phyloP scores from a whole-genome alignment of 2,888 invertebrate species.

The Dichetophora obliterata region DNA sequence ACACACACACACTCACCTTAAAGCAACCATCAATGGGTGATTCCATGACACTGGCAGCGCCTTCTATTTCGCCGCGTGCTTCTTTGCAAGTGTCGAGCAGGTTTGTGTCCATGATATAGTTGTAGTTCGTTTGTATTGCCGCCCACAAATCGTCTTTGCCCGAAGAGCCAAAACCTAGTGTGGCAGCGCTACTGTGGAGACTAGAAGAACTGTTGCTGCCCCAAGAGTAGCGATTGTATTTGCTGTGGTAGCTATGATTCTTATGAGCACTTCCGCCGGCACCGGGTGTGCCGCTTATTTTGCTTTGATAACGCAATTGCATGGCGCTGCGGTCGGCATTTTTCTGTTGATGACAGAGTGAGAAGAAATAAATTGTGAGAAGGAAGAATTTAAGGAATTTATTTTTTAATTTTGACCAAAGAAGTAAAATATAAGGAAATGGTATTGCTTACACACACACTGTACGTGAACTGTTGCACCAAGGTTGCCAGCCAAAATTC shows the following conservation, averaged over 20 bases:
- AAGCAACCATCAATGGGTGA: constrained; percentile 57
- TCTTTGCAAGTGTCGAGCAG: constrained; percentile 90
- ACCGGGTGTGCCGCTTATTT: neutral
- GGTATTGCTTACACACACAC: no score
- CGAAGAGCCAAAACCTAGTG: constrained; percentile 63
- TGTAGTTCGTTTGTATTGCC: constrained; percentile 89
- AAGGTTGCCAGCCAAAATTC: no score
- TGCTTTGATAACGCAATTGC: constrained; percentile 14
- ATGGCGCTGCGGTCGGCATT: constrained; percentile 53
- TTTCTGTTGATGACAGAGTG: constrained; percentile 54
- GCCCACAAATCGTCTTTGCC: constrained; percentile 92
- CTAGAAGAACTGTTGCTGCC: constrained; percentile 80
- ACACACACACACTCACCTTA: constrained; percentile 63
- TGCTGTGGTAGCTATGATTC: constrained; percentile 43
- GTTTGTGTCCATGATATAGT: constrained; percentile 95
- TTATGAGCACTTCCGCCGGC: constrained; percentile 1
- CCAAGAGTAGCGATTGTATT: constrained; percentile 80
- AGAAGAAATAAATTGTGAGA: no score
- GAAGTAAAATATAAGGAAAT: no score
- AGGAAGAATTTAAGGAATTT: no score
- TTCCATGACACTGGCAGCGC: constrained; percentile 56
- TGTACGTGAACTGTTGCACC: no score
- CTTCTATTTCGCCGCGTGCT: constrained; percentile 68
- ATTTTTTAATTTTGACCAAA: no score
- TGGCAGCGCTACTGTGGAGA: constrained; percentile 68